Conservation (phyloP, 1,140 invertebrate species). For the Glossosoma conforme region DNA sequence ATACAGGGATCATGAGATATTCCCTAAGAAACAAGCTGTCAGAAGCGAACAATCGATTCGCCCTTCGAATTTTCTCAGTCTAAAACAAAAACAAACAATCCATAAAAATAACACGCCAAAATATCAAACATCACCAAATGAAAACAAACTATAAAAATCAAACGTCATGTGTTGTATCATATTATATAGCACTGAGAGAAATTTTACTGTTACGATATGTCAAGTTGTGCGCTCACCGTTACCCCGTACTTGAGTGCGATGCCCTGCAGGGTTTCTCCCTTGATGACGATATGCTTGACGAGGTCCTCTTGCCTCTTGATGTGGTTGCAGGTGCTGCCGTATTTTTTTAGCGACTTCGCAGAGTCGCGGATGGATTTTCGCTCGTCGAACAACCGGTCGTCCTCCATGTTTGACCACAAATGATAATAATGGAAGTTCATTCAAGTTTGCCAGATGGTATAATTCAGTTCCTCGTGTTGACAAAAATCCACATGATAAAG, state of each 20-base stretch:
- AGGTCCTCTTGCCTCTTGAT: slow-evolving; percentile 61
- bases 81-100: slow-evolving; percentile 38
- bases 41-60: slow-evolving; percentile 80
- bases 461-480: background rate
- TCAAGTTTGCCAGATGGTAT: background rate
- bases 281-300: slow-evolving; percentile 72
- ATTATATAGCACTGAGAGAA: background rate
- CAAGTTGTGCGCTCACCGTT: slow-evolving; percentile 65
- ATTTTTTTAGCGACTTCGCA: slow-evolving; percentile 77
- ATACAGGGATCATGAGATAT: slow-evolving; percentile 73
- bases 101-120: background rate
- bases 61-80: slow-evolving; percentile 86
- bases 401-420: slow-evolving; percentile 47
- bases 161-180: slow-evolving; percentile 20
- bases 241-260: slow-evolving; percentile 89
- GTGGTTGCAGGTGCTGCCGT: slow-evolving; percentile 78
- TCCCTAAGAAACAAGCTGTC: slow-evolving; percentile 85
- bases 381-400: slow-evolving; percentile 74
- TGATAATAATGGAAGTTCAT: slow-evolving; percentile 12
- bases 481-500: too few relatives aligned
- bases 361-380: slow-evolving; percentile 78
- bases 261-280: slow-evolving; percentile 86
- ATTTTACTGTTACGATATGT: slow-evolving; percentile 11
- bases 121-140: background rate
- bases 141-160: slow-evolving; percentile 5